Base-by-base conservation (phyloP, 2,888 invertebrate species). In the Chloroclystis v-ata region DNA sequence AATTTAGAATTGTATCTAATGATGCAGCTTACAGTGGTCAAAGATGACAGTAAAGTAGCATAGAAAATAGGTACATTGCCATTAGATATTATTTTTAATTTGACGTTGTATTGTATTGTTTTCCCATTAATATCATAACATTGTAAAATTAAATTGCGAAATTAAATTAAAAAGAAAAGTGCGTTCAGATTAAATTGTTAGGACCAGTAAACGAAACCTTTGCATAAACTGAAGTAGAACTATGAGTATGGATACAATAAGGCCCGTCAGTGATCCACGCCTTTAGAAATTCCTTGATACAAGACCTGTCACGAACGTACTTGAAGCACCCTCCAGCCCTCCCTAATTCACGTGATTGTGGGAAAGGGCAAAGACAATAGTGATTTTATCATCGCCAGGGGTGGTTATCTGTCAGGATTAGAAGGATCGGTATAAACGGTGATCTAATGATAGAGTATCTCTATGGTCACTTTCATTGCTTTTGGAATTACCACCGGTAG, bases 281-380 rank as follows among this genome's bases (percentile, higher is more conserved):
- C 37, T 42, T 33, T 33, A 20, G 20, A 42, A 49, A 49, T 32
- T 41, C 37, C 49, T 44, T 37, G 13, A 44, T 43, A 48, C 39
- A 35, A 43, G 30, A 24, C 32, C 28, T 29, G 28, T 10, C 29
- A 44, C 37, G 13, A 41, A 37, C 38, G 40, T 39, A 43, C 46
- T 50, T 43, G 30, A 50, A 35, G 33, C 30, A 39, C 46, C 50
- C 50, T 50, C 49, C 47, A 37, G 35, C 46, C 50, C 49, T 50
- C 49, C 47, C 30, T 48, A 47, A 54, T 52, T 50, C 46, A 41
- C 60, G 63, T 73, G 76, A 78, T 80, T 82, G 77, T 83, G 82
- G 80, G 84, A 82, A 82, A 76, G 75, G 70, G 69, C 79, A 82
- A 84, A 86, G 82, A 86, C 85, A 83, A 85, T 80, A 63, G 72